These are phyloP conservation scores for Propithecus coquereli DNA, from an alignment of 2,113 vertebrate species.

Conservation along the genomic window DNA sequence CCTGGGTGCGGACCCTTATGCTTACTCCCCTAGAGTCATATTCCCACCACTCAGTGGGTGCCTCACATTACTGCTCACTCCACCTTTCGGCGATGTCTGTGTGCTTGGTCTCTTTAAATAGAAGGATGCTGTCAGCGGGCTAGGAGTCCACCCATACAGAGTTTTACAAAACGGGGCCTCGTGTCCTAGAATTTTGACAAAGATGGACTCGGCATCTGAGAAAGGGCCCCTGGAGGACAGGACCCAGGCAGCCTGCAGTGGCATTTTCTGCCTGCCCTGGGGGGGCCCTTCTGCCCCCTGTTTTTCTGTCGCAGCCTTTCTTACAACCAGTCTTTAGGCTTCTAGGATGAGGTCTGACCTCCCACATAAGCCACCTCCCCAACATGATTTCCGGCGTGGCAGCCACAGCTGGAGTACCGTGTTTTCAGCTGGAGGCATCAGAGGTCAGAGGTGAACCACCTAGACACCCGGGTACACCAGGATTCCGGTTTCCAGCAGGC, in stretches of 20 bases:
- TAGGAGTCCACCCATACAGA: not conserved
- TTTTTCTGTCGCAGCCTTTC: not conserved
- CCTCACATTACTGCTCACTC: accelerated
- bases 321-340: not conserved
- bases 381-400: not conserved
- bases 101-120: not conserved
- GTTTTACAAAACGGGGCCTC: not conserved
- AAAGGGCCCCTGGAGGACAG: not conserved
- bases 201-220: not conserved
- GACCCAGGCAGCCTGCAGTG: accelerated
- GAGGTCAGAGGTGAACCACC: not conserved
- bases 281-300: not conserved
- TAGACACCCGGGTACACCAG: too few relatives aligned
- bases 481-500: not conserved
- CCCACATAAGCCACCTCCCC: not conserved
- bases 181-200: not conserved
- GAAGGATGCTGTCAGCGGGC: not conserved
- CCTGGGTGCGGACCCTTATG: accelerated
- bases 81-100: accelerated
- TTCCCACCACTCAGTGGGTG: accelerated
- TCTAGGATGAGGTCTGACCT: not conserved
- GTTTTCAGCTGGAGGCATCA: not conserved
- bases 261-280: not conserved
- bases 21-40: not conserved
- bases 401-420: not conserved